Percentiles rank a stretch among this genome's conserved stretches.
phyloP scores from a whole-genome alignment of 2,113 vertebrate genomes.

The Triplophysa siluroides region DNA sequence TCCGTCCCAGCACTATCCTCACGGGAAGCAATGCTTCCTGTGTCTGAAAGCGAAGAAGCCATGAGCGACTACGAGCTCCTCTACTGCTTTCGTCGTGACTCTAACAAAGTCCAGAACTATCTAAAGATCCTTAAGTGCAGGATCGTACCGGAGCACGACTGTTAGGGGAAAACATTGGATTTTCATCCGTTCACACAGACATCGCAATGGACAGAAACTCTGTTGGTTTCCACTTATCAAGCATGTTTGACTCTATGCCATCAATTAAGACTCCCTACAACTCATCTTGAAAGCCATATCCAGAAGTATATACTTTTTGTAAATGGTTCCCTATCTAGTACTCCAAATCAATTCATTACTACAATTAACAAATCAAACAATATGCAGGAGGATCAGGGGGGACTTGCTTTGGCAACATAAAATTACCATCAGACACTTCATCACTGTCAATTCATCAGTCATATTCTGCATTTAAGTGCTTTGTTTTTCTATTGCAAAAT shows the following conservation, averaged over 20 bases:
- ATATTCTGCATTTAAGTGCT: not conserved
- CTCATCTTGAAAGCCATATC: not conserved
- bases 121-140: constrained; percentile 84
- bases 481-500: constrained; percentile 2
- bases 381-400: not conserved
- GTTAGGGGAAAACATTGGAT: constrained; percentile 51
- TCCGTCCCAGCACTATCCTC: constrained; percentile 65
- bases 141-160: constrained; percentile 72
- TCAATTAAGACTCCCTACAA: not conserved
- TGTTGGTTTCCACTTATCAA: not conserved
- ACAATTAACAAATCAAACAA: not conserved
- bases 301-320: not conserved
- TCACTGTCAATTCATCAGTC: not conserved
- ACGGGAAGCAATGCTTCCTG: constrained; percentile 61
- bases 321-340: not conserved
- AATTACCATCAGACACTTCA: not conserved
- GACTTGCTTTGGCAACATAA: not conserved
- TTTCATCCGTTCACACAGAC: constrained; percentile 18
- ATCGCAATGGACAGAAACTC: not conserved
- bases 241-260: constrained; percentile 9
- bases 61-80: constrained; percentile 81
- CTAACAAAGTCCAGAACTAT: constrained; percentile 85
- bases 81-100: constrained; percentile 82
- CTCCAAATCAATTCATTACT: not conserved
- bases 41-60: constrained; percentile 62